Evolutionary conservation across 1,140 invertebrate genomes (phyloP).

Genomic region (Zaprionus ornatus): DNA sequence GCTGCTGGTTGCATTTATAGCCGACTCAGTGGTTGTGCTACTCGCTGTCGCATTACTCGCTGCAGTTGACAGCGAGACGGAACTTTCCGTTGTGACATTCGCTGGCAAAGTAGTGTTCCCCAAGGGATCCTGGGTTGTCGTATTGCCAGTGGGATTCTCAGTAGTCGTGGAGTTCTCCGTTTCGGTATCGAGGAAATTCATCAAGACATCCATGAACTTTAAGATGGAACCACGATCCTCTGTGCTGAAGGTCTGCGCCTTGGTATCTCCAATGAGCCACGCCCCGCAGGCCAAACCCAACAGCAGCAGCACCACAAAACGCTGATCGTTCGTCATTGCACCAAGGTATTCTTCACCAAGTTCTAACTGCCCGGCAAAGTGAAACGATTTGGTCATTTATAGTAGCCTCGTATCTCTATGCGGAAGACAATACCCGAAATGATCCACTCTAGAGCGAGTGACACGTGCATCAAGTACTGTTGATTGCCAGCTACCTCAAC

Average conservation of each 20-base stretch:
- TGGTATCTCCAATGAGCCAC: neutral
- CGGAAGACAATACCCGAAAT: conserved; percentile 26
- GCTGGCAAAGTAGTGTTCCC: conserved; percentile 30
- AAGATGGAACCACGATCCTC: conserved; percentile 61
- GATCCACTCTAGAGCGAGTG: neutral
- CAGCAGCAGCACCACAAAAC: conserved; percentile 34
- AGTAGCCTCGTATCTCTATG: conserved; percentile 31
- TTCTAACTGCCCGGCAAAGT: conserved; percentile 33
- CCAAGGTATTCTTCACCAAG: conserved; percentile 14
- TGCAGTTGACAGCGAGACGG: neutral
- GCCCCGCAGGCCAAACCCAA: conserved; percentile 12
- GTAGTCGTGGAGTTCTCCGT: conserved; percentile 36
- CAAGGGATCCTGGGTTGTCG: neutral
- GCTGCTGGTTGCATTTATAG: neutral
- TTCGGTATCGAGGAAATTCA: conserved; percentile 62
- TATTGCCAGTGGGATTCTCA: neutral
- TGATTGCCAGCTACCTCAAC: conserved; percentile 20
- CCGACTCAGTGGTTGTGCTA: conserved; percentile 5
- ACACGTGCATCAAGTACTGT: conserved; percentile 16
- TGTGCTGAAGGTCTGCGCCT: conserved; percentile 48
- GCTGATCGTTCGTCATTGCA: conserved; percentile 35
- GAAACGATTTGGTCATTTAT: conserved; percentile 30
- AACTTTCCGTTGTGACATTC: conserved; percentile 13
- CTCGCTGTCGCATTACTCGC: conserved; percentile 23
- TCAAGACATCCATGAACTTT: conserved; percentile 59